A percentile compares a stretch with the other conserved stretches of the same genome.
Evolutionary conservation across 1,140 invertebrate genomes (phyloP).

Genomic region (Drosophila tristis): DNA sequence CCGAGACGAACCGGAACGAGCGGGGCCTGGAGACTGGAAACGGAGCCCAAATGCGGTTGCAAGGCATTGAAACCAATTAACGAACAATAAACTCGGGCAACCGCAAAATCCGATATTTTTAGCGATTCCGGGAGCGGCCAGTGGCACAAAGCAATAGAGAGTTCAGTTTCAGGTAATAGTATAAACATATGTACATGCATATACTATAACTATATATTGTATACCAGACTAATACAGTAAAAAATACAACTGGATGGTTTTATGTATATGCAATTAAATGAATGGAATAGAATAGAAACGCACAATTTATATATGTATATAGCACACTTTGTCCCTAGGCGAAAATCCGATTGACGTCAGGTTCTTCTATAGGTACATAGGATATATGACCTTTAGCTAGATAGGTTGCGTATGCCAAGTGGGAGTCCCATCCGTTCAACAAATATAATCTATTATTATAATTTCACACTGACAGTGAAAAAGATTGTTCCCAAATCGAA

Average conservation of each 20-base stretch:
- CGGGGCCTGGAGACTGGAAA: not conserved
- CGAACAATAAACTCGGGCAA: conserved; percentile 76
- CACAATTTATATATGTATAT: not conserved
- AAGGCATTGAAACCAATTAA: conserved; percentile 78
- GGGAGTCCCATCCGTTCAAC: too few species aligned
- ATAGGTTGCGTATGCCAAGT: too few species aligned
- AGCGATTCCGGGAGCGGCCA: conserved; percentile 11
- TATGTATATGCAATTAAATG: too few species aligned
- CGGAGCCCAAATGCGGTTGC: conserved; percentile 59
- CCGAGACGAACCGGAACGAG: conserved; percentile 25
- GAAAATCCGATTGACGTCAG: too few species aligned
- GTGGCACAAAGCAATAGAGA: not conserved
- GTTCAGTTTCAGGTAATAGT: conserved; percentile 30
- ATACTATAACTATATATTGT: not conserved
- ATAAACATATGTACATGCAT: not conserved
- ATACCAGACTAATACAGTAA: conserved; percentile 3
- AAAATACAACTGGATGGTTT: conserved; percentile 3
- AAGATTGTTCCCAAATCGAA: too few species aligned
- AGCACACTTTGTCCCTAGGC: not conserved
- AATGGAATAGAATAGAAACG: not conserved
- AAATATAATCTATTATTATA: too few species aligned
- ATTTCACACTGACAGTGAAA: too few species aligned
- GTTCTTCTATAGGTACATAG: too few species aligned
- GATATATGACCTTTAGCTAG: too few species aligned
- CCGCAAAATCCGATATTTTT: conserved; percentile 74